Percentiles rank a stretch among this genome's conserved stretches.
Evolutionary conservation across 2,888 invertebrate genomes (phyloP).

Genomic region (Drosophila planitibia): DNA sequence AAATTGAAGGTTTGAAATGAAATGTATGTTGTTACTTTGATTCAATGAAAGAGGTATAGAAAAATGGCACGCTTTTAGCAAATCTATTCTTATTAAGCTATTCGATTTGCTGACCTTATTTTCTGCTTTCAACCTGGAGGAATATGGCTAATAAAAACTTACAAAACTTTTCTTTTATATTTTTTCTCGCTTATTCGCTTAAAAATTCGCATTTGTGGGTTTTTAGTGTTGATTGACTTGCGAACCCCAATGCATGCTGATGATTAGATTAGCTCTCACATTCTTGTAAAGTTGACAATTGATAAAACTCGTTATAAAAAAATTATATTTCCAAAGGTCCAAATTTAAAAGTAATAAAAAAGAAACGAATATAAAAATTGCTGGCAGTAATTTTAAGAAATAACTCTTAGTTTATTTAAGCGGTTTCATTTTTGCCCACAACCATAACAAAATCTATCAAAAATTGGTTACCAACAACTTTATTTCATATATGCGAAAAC

Average conservation of each 20-base stretch:
- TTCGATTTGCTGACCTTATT: neutral
- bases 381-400: too few species aligned
- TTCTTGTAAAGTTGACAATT: too few species aligned
- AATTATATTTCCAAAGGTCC: too few species aligned
- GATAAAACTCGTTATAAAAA: too few species aligned
- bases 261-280: too few species aligned
- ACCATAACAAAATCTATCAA: neutral
- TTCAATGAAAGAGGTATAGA: neutral
- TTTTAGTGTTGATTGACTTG: neutral
- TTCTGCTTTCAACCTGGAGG: neutral
- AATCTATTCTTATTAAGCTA: neutral
- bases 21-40: neutral
- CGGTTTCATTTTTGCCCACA: too few species aligned
- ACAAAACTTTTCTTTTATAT: neutral
- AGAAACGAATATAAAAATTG: too few species aligned
- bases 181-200: neutral
- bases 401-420: too few species aligned
- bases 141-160: neutral
- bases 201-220: neutral
- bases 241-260: too few species aligned
- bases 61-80: neutral
- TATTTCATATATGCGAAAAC: neutral
- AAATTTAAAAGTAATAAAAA: too few species aligned
- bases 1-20: neutral
- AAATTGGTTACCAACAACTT: too few species aligned